Evolutionary conservation across 2,797 vertebrate genomes (phyloP), one percentile per base, ranked within the genome.

Genomic region (Pseudochaenichthys georgianus): DNA sequence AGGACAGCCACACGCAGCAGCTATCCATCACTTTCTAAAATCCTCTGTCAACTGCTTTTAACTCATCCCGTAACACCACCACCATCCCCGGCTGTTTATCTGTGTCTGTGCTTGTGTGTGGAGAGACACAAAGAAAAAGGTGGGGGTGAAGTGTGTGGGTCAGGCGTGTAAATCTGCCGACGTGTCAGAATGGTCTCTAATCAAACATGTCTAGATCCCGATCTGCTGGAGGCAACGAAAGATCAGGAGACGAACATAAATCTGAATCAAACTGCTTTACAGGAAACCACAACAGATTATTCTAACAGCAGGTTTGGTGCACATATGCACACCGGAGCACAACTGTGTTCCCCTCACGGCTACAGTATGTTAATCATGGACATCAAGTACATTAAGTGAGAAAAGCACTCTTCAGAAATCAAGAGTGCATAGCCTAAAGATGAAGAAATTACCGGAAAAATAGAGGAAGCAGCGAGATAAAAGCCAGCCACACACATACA

Each of bases 131-230:
- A 76, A 77, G 21, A 54, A 9, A 19, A 38, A 68, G 41, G 51
- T 2, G 13, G 17, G 21, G 41, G 16, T 38, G 21, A 57, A 21
- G 64, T 42, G 73, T 42, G 48, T 16, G 51, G 70, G 71, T 72
- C 52, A 42, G 38, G 52, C 64, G 21, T n/a, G 48, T 89, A 86
- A 89, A 92, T 91, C 85, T 85, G 76, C 58, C 9, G 9, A 45
- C 15, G 4, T n/a, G 57, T 42, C 23, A 48, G 55, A 46, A n/a
- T 45, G 1, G n/a, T 42, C 51, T 77, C 51, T 73, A 64, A 87
- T 88, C 70, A 84, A 48, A 45, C 12, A 10, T 3, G 71, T 70
- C 67, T 28, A 10, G 19, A 34, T 65, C n/a, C 10, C 64, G 58
- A 62, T 81, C 69, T 69, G 55, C 71, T 43, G 28, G 34, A 62